phyloP scores from a whole-genome alignment of 2,888 invertebrate species.

The Hylaea fasciaria region DNA sequence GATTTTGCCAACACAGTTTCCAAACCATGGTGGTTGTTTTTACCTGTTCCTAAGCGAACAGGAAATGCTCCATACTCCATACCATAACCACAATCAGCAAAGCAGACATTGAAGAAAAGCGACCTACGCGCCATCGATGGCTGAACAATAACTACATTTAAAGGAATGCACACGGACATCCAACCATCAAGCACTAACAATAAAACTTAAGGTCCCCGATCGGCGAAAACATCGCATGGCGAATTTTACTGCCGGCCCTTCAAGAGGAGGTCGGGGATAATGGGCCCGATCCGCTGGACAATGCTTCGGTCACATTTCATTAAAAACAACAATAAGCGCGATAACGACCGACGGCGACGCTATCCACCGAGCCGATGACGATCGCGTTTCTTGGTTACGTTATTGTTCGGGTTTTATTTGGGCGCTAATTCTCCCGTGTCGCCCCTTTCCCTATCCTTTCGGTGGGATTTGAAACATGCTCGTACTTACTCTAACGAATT shows the following conservation, averaged over 20 bases:
- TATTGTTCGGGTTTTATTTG: constrained; percentile 24
- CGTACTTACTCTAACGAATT: constrained; percentile 4
- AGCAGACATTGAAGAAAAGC: not conserved
- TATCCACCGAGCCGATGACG: constrained; percentile 45
- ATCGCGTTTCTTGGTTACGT: constrained; percentile 54
- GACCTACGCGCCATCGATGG: constrained; percentile 4
- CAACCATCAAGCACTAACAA: constrained; percentile 25
- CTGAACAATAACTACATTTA: constrained; percentile 9
- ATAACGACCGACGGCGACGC: constrained; percentile 60
- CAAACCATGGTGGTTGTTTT: no score
- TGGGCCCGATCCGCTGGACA: constrained; percentile 71
- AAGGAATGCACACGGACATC: constrained; percentile 19
- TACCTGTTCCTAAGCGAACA: no score
- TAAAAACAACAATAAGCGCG: constrained; percentile 75
- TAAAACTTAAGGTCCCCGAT: constrained; percentile 50
- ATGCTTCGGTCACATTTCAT: constrained; percentile 74
- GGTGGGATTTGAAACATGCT: not conserved
- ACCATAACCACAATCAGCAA: not conserved
- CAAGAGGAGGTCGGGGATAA: constrained; percentile 70
- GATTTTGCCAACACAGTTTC: no score
- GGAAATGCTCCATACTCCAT: no score
- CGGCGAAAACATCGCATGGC: constrained; percentile 58
- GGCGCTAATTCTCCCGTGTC: constrained; percentile 20
- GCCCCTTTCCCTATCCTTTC: not conserved
- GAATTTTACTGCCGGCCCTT: constrained; percentile 70